A percentile compares a stretch with the other conserved stretches of the same genome.
Evolutionary conservation across 2,797 vertebrate genomes (phyloP).

Genomic region (Pantherophis alleghaniensis): DNA sequence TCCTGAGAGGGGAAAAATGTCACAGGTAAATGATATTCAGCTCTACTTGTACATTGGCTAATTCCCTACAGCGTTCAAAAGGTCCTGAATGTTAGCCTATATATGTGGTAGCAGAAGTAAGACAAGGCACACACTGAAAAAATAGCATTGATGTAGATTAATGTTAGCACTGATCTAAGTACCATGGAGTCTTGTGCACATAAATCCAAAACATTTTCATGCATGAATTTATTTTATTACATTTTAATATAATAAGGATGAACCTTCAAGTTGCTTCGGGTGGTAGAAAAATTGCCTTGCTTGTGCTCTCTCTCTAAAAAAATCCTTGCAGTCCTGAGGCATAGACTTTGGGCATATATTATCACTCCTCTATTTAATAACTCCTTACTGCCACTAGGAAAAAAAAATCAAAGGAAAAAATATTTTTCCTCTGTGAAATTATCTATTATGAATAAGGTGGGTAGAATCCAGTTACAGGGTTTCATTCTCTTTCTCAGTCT

Average conservation of each 20-base stretch:
- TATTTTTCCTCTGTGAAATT: background rate
- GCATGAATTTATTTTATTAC: background rate
- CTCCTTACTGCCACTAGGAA: background rate
- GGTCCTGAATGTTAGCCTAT: slow-evolving; percentile 14
- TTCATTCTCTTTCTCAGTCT: background rate
- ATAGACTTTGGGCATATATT: background rate
- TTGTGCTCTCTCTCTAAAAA: background rate
- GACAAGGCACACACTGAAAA: background rate
- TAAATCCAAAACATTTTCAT: background rate
- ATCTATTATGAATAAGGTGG: background rate
- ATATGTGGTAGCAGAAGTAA: background rate
- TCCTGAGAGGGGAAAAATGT: slow-evolving; percentile 56
- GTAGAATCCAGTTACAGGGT: background rate
- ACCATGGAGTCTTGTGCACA: background rate
- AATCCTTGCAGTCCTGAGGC: background rate
- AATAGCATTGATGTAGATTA: background rate
- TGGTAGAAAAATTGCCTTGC: background rate
- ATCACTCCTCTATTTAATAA: background rate
- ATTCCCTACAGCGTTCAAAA: slow-evolving; percentile 29
- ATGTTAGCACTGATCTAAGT: background rate
- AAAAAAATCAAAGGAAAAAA: background rate
- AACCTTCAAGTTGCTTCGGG: background rate
- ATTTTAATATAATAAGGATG: background rate
- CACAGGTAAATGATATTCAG: slow-evolving; percentile 24
- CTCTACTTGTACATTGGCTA: background rate